Base-by-base conservation (phyloP, 2,888 invertebrate species). In the Endotricha flammealis region DNA sequence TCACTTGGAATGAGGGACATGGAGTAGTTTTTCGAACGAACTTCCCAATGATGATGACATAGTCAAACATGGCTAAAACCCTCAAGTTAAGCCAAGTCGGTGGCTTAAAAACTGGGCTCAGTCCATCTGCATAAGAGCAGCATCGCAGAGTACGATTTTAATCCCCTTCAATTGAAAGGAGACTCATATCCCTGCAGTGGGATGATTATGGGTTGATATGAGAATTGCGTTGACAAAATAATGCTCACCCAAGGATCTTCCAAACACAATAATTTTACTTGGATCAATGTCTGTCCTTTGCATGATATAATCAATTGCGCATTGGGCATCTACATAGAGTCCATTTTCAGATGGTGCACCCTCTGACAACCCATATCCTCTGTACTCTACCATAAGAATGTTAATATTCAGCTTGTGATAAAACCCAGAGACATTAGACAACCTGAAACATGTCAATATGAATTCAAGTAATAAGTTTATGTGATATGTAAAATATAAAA, bases 321-420 rank as follows among this genome's bases (percentile, higher is more conserved):
- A 91, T 65, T 93, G 91, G 2, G 96, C 96, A 87, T 98, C 98
- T 65, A 90, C 88, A 57, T 94, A 95, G 1, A 98, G 78, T 2
- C 98, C 97, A 52, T 90, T 89, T 76, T 98, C 98, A 1, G 93
- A 93, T 0, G 97, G 96, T 8, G 89, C 86, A 0, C 98, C 98
- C 56, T 95, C 93, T 4, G 97, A 98, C 12, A 95, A 87, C 0
- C 98, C 98, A 83, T 96, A 98, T 0, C 98, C 98, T 53, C 98
- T 89, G 65, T 98, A 98, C 66, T 98, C 98, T n/a, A 98, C 90
- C 89, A 97, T 90, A 29, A 98, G 78, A 48, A 98, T 90, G 70
- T 98, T 98, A 50, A 95, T 94, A 48, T 92, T 91, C 35, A 96
- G 82, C 60, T 92, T 91, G 54, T 93, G 91, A 72, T 93, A 96